Conservation (phyloP, 2,888 invertebrate genomes). For the Drosophila lutescens region DNA sequence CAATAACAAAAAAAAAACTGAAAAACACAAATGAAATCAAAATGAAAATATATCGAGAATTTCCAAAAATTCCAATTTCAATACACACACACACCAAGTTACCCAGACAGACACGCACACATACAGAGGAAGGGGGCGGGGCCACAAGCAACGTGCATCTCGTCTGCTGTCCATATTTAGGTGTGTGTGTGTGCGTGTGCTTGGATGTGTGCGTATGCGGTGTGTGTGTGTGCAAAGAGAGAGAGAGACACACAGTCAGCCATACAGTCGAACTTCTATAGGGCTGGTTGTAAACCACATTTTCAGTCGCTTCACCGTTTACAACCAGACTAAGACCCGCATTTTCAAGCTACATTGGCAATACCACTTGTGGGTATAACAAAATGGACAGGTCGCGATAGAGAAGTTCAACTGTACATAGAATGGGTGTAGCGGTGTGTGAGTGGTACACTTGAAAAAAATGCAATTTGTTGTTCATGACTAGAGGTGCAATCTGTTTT, state of each 20-base stretch:
- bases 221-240: slow-evolving; percentile 35
- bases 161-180: slow-evolving; percentile 33
- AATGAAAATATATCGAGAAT: slow-evolving; percentile 1
- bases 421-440: not conserved
- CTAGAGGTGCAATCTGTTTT: slow-evolving; percentile 23
- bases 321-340: no score
- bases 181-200: slow-evolving; percentile 9
- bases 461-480: slow-evolving; percentile 14
- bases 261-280: slow-evolving; percentile 21
- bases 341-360: not conserved
- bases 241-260: slow-evolving; percentile 38
- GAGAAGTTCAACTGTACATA: slow-evolving; percentile 27
- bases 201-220: slow-evolving; percentile 15
- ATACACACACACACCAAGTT: slow-evolving; percentile 10
- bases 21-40: slow-evolving; percentile 8
- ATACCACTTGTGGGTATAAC: not conserved
- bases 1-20: not conserved
- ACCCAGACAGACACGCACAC: slow-evolving; percentile 15
- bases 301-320: no score
- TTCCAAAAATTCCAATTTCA: slow-evolving; percentile 13
- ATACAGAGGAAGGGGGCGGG: slow-evolving; percentile 36
- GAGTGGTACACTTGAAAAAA: slow-evolving; percentile 20
- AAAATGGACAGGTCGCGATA: slow-evolving; percentile 3
- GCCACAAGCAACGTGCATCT: slow-evolving; percentile 38
- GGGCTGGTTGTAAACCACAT: no score